Percentiles rank a stretch among this genome's conserved stretches.
Evolutionary conservation across 2,797 vertebrate genomes (phyloP).

Genomic region (Ceryle rudis): DNA sequence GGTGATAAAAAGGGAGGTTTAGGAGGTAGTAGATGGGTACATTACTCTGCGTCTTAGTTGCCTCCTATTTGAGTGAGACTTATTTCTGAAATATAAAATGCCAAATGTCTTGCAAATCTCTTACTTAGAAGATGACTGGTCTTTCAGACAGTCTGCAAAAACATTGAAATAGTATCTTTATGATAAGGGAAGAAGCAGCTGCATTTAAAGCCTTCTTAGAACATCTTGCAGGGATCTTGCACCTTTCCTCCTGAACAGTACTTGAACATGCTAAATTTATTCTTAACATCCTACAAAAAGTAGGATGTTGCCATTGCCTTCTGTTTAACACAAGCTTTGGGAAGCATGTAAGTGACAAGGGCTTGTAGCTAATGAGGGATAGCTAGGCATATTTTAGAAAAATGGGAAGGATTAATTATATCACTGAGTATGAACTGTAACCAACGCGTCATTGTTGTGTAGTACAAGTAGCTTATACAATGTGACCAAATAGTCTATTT

Average conservation of each 20-base stretch:
- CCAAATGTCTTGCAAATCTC: not conserved
- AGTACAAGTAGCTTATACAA: not conserved
- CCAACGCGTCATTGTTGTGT: not conserved
- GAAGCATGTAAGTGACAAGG: not conserved
- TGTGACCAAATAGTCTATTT: not conserved
- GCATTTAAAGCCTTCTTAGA: not conserved
- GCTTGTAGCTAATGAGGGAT: not conserved
- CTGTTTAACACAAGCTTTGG: not conserved
- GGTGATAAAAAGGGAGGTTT: not conserved
- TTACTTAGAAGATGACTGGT: not conserved
- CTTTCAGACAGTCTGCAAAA: not conserved
- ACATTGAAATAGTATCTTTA: not conserved
- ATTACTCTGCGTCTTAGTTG: not conserved
- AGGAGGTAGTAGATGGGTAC: not conserved
- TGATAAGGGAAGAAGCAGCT: not conserved
- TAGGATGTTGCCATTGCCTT: not conserved
- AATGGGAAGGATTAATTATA: not conserved
- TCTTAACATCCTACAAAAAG: not conserved
- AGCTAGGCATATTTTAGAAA: not conserved
- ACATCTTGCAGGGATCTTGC: not conserved
- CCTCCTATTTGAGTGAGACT: not conserved
- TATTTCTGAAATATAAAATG: not conserved
- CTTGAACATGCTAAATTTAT: not conserved
- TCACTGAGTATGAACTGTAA: not conserved
- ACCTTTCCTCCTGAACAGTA: not conserved